phyloP scores from a whole-genome alignment of 2,797 vertebrate species.

The Hippopotamyrus pictus region DNA sequence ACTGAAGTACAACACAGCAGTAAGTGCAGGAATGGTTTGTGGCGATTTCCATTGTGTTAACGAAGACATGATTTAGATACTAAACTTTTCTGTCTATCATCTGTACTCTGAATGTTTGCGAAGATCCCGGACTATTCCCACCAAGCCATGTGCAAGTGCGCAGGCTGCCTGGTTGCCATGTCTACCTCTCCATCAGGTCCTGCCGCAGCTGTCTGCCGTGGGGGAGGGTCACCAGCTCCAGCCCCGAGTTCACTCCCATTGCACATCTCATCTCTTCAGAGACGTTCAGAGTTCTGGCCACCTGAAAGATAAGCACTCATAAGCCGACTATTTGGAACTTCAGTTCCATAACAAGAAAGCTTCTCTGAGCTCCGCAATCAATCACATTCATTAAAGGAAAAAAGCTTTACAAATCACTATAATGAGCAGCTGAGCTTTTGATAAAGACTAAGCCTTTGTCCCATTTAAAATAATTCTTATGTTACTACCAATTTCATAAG shows the following conservation, averaged over 20 bases:
- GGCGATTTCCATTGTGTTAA: background rate
- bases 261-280: conserved; percentile 72
- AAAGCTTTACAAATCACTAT: background rate
- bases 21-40: background rate
- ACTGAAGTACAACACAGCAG: background rate
- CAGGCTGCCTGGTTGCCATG: background rate
- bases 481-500: background rate
- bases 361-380: background rate
- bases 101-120: background rate
- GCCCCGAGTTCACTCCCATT: conserved; percentile 87
- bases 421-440: background rate
- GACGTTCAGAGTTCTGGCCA: conserved; percentile 82
- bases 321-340: background rate
- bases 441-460: background rate
- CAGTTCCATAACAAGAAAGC: background rate
- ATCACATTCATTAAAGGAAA: background rate
- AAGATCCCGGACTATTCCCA: background rate
- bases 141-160: background rate
- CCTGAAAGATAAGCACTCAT: conserved; percentile 56
- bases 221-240: conserved; percentile 88
- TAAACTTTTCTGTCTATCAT: background rate
- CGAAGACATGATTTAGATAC: background rate
- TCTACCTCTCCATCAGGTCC: conserved; percentile 90
- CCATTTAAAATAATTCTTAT: background rate
- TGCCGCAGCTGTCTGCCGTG: conserved; percentile 84